phyloP scores from a whole-genome alignment of 1,140 invertebrate species.

The Harpegnathos saltator region DNA sequence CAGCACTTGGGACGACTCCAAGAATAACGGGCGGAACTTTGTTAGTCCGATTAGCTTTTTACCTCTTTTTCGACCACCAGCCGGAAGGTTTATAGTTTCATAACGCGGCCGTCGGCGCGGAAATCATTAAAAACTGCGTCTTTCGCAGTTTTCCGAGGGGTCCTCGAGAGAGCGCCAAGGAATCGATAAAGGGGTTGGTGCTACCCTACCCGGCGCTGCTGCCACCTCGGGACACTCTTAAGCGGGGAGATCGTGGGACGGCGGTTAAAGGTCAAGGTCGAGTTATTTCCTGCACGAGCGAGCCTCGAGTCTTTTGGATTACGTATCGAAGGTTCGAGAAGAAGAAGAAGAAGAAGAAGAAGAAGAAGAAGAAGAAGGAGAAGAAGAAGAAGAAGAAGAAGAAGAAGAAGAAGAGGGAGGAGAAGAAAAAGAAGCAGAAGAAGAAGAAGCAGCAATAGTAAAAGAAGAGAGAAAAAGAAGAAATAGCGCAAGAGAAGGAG shows the following conservation, averaged over 20 bases:
- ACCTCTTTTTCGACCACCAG: constrained; percentile 11
- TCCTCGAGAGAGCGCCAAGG: background rate
- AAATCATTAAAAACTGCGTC: constrained; percentile 53
- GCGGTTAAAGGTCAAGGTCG: constrained; percentile 82
- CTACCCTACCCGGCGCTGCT: constrained; percentile 54
- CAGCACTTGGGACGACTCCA: constrained; percentile 33
- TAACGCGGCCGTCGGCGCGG: constrained; percentile 16
- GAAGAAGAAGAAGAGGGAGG: too few relatives aligned
- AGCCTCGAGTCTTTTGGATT: constrained; percentile 73
- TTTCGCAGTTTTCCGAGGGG: constrained; percentile 37
- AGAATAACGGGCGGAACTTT: constrained; percentile 28
- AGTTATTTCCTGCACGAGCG: constrained; percentile 81
- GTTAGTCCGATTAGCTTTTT: constrained; percentile 34
- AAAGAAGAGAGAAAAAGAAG: too few relatives aligned
- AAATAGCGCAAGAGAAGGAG: too few relatives aligned
- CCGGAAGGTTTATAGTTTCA: constrained; percentile 45
- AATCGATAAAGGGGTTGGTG: constrained; percentile 70
- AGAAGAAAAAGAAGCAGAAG: too few relatives aligned
- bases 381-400: too few relatives aligned
- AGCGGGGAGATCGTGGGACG: constrained; percentile 77
- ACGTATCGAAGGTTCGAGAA: constrained; percentile 39
- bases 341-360: background rate
- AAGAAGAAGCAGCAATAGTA: too few relatives aligned
- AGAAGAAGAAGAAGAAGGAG: background rate
- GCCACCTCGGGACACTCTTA: constrained; percentile 73